Percentiles rank a stretch among this genome's conserved stretches.
phyloP scores from a whole-genome alignment of 2,888 invertebrate genomes.

The Limenitis camilla region DNA sequence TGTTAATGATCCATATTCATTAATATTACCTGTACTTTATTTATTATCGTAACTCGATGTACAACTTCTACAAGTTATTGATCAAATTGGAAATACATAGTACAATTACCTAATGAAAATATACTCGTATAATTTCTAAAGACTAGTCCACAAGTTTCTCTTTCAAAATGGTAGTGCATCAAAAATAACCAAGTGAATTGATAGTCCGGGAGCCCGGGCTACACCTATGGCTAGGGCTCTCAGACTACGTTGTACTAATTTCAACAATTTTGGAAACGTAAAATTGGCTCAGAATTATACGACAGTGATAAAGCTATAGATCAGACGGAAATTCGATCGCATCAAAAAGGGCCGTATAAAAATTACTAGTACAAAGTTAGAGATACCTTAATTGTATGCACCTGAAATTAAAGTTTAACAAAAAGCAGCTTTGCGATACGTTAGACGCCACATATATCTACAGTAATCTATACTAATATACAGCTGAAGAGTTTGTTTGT shows the following conservation, averaged over 20 bases:
- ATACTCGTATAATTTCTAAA: constrained; percentile 29
- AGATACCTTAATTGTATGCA: constrained; percentile 6
- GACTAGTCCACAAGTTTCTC: constrained; percentile 24
- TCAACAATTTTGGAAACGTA: constrained; percentile 13
- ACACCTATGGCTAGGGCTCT: no score
- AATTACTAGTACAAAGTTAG: constrained; percentile 13
- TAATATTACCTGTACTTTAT: constrained; percentile 67
- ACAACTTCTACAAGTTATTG: constrained; percentile 38
- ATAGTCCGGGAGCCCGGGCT: neutral
- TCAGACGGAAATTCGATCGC: constrained; percentile 24
- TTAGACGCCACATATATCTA: neutral
- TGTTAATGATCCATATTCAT: constrained; percentile 57
- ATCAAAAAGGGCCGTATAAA: constrained; percentile 20
- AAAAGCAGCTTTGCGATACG: neutral
- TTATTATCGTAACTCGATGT: constrained; percentile 70
- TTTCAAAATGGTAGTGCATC: constrained; percentile 18
- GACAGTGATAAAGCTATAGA: constrained; percentile 25
- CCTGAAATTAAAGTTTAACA: neutral
- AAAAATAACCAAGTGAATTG: constrained; percentile 16
- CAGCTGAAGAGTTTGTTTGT: no score
- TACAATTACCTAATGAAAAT: constrained; percentile 57
- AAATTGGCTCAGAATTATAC: constrained; percentile 18
- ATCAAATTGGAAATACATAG: constrained; percentile 41
- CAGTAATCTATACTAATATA: no score
- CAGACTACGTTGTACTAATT: constrained; percentile 9